Evolutionary conservation across 2,113 vertebrate genomes (phyloP).

Genomic region (Xerus inauris): DNA sequence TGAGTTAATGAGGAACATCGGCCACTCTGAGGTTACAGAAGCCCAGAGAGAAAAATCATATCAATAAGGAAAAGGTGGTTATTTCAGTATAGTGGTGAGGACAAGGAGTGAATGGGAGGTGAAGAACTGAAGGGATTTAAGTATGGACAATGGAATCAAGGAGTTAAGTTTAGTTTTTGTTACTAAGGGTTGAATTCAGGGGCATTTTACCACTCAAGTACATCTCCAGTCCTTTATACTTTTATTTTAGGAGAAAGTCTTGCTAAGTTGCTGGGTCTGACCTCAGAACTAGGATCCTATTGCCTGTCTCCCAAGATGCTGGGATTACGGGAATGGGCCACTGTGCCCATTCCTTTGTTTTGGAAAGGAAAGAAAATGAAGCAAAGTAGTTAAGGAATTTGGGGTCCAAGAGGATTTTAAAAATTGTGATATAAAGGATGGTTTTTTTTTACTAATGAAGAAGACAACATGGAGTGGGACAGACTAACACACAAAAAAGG

Average conservation of each 20-base stretch:
- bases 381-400: background rate
- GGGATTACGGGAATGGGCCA: no score
- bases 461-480: background rate
- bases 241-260: no score
- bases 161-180: background rate
- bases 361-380: background rate
- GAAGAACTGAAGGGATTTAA: background rate
- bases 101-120: background rate
- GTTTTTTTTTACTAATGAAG: background rate
- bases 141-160: background rate
- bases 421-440: background rate
- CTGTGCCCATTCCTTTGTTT: background rate
- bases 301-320: no score
- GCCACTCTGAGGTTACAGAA: background rate
- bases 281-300: no score
- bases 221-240: no score
- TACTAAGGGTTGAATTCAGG: no score
- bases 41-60: background rate
- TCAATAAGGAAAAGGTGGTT: background rate
- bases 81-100: background rate
- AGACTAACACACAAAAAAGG: background rate
- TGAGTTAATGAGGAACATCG: background rate
- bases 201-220: no score
- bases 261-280: no score
- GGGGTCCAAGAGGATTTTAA: background rate